These are phyloP conservation scores for Miichthys miiuy DNA, from an alignment of 2,797 vertebrate species.

Conservation along the genomic window DNA sequence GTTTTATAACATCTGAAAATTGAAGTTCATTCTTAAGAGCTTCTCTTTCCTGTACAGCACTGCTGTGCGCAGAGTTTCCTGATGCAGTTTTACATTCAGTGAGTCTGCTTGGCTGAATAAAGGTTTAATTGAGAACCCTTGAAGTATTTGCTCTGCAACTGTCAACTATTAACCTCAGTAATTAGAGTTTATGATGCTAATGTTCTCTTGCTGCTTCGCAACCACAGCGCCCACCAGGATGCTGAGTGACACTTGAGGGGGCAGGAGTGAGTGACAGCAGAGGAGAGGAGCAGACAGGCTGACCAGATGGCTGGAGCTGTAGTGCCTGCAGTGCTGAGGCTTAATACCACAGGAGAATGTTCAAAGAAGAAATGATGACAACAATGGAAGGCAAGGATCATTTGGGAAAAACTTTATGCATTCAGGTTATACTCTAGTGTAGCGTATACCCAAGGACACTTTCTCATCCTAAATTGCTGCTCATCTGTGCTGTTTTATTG, in stretches of 20 bases:
- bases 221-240: constrained; percentile 68
- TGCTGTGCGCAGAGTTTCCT: constrained; percentile 14
- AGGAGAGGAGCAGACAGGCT: constrained; percentile 78
- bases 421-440: constrained; percentile 18
- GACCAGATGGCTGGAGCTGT: constrained; percentile 84
- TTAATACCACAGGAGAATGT: constrained; percentile 68
- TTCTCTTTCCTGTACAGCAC: constrained; percentile 1
- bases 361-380: constrained; percentile 51
- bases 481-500: neutral
- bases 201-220: constrained; percentile 70
- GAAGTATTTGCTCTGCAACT: constrained; percentile 70
- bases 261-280: constrained; percentile 79
- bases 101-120: constrained; percentile 40
- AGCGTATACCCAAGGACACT: neutral
- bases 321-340: constrained; percentile 72
- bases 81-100: constrained; percentile 22
- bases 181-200: constrained; percentile 75
- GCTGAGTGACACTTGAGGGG: constrained; percentile 82
- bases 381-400: constrained; percentile 17
- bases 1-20: constrained; percentile 9
- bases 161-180: constrained; percentile 74
- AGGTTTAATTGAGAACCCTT: constrained; percentile 66
- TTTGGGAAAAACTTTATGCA: constrained; percentile 36
- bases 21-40: constrained; percentile 13
- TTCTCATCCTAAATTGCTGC: neutral